These are phyloP conservation scores for Contarinia nasturtii DNA, from an alignment of 1,140 invertebrate species.

Conservation along the genomic window DNA sequence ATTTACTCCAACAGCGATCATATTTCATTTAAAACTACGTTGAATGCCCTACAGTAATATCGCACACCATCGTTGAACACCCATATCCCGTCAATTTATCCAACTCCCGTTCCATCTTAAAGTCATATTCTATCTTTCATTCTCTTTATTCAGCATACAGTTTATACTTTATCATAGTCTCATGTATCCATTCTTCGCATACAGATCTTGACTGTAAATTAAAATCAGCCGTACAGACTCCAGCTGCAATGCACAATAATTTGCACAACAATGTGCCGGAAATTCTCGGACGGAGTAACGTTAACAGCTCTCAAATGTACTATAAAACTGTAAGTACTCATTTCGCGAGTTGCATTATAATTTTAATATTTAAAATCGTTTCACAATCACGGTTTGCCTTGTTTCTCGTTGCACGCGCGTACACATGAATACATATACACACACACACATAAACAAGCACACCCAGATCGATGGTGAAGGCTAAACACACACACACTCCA, in stretches of 20 bases:
- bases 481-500: neutral
- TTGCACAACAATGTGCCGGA: constrained; percentile 23
- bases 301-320: neutral
- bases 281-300: neutral
- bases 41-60: neutral
- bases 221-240: constrained; percentile 26
- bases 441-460: too few relatives aligned
- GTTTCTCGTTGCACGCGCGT: neutral
- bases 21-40: neutral
- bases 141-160: neutral
- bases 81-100: neutral
- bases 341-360: neutral
- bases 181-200: neutral
- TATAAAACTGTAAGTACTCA: neutral
- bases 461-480: too few relatives aligned
- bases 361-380: neutral
- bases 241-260: constrained; percentile 18
- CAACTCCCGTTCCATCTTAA: neutral
- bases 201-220: constrained; percentile 25
- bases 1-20: too few relatives aligned
- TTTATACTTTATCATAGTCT: neutral
- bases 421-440: too few relatives aligned
- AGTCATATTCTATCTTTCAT: neutral
- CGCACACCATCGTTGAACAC: neutral
- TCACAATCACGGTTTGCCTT: neutral